Percentiles rank a stretch among this genome's conserved stretches.
phyloP scores from a whole-genome alignment of 2,888 invertebrate species.

The Petrolisthes cinctipes region DNA sequence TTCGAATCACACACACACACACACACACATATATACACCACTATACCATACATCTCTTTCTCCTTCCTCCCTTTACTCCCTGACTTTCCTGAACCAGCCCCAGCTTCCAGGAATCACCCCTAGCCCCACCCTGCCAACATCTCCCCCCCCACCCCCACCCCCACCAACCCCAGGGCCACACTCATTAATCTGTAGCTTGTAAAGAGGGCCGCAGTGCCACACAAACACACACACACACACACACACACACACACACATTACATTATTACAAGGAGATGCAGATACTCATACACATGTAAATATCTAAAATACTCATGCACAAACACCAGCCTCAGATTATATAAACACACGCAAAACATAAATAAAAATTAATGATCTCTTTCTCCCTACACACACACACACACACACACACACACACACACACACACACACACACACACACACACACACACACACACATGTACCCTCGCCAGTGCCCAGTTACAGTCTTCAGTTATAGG shows the following conservation, averaged over 20 bases:
- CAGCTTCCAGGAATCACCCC: not conserved
- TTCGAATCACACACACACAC: conserved; percentile 1
- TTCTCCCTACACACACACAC: not conserved
- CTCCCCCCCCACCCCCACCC: not conserved
- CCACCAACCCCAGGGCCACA: not conserved
- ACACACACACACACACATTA: too few relatives aligned
- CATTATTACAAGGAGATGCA: not conserved
- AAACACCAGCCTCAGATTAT: too few relatives aligned
- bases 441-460: too few relatives aligned
- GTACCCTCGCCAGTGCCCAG: too few relatives aligned
- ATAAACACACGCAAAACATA: too few relatives aligned
- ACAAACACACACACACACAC: not conserved
- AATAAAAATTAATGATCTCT: too few relatives aligned
- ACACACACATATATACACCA: not conserved
- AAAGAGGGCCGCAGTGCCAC: not conserved
- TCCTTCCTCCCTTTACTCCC: not conserved
- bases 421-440: too few relatives aligned
- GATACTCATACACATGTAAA: not conserved
- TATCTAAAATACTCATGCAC: not conserved
- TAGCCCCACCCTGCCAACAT: not conserved
- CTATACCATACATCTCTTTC: not conserved
- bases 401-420: too few relatives aligned
- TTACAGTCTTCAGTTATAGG: too few relatives aligned
- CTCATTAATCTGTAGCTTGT: too few relatives aligned
- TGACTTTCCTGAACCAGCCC: not conserved